Conservation (phyloP, 2,888 invertebrate genomes). For the Acanthococcus lagerstroemiae region DNA sequence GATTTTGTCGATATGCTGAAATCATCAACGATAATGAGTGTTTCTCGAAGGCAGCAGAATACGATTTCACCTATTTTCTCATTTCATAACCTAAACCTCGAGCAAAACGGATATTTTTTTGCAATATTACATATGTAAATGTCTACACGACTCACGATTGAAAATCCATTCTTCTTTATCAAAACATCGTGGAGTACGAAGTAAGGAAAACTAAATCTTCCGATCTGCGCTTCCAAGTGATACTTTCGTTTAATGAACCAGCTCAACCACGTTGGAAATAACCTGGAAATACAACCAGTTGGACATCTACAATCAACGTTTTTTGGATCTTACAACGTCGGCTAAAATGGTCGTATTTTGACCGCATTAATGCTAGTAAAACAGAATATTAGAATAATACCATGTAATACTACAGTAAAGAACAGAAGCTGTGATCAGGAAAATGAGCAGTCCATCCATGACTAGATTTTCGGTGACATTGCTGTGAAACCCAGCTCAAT, state of each 20-base stretch:
- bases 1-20: slow-evolving; percentile 73
- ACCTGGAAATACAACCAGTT: slow-evolving; percentile 50
- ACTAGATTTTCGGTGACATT: too few species aligned
- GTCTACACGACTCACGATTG: slow-evolving; percentile 64
- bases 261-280: slow-evolving; percentile 63
- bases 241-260: slow-evolving; percentile 72
- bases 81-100: neutral
- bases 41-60: too few species aligned
- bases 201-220: slow-evolving; percentile 62
- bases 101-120: neutral
- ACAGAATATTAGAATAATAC: too few species aligned
- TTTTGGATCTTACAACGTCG: too few species aligned
- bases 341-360: too few species aligned
- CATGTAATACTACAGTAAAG: too few species aligned
- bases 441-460: too few species aligned
- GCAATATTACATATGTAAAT: too few species aligned
- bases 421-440: too few species aligned
- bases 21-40: slow-evolving; percentile 34
- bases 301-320: too few species aligned
- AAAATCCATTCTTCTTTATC: slow-evolving; percentile 67
- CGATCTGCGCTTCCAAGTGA: slow-evolving; percentile 67
- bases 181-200: slow-evolving; percentile 64
- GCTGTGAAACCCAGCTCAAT: too few species aligned
- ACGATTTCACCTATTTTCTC: neutral
- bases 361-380: too few species aligned